A percentile compares a stretch with the other conserved stretches of the same genome.
Evolutionary conservation across 2,888 invertebrate species (phyloP).

Genomic region (Lydus trimaculatus): DNA sequence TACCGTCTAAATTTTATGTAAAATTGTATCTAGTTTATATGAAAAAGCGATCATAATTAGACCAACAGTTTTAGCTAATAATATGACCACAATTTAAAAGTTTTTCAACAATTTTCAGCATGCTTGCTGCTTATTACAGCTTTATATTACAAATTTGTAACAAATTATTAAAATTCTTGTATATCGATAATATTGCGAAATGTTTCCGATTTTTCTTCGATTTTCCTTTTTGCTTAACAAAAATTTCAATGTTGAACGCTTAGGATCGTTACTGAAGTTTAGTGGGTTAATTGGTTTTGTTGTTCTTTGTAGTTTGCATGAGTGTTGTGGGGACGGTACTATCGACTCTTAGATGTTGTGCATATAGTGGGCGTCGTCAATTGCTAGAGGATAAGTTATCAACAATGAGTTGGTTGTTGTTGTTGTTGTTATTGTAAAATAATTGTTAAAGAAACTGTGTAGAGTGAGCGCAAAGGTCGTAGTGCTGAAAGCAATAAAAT

Average conservation of each 20-base stretch:
- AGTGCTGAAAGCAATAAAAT: slow-evolving; percentile 33
- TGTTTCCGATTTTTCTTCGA: neutral
- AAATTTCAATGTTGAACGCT: neutral
- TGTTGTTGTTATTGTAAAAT: slow-evolving; percentile 27
- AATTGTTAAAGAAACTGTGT: slow-evolving; percentile 25
- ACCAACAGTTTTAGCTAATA: neutral
- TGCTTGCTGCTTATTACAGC: neutral
- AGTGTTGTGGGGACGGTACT: neutral
- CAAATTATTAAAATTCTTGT: neutral
- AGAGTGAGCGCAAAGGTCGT: slow-evolving; percentile 25
- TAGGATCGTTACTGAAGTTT: neutral
- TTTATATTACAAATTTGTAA: neutral
- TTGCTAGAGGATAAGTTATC: slow-evolving; percentile 15
- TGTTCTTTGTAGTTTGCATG: neutral
- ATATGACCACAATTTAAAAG: neutral
- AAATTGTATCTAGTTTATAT: too few species aligned
- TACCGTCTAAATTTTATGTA: too few species aligned
- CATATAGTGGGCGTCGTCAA: slow-evolving; percentile 8
- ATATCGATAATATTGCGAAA: neutral
- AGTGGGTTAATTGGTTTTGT: slow-evolving; percentile 10
- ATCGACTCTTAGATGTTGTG: slow-evolving; percentile 6
- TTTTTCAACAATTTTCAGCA: neutral
- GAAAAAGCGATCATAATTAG: too few species aligned
- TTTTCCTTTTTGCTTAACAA: neutral
- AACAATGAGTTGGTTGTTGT: slow-evolving; percentile 19